Evolutionary conservation across 1,140 invertebrate genomes (phyloP), one percentile per base, ranked within the genome.

Genomic region (Lineus longissimus): DNA sequence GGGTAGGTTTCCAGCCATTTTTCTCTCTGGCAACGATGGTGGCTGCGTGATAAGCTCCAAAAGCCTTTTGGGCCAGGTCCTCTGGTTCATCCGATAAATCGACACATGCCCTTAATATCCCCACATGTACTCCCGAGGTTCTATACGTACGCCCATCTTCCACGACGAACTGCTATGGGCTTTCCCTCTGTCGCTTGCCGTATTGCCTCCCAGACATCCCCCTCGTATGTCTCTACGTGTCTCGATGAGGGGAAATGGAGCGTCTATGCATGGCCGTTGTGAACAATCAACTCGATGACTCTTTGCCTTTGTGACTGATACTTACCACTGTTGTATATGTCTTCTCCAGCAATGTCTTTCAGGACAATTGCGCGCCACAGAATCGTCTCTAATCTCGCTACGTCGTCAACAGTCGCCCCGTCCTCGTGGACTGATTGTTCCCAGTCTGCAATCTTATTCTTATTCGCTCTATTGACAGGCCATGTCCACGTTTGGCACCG

Each of bases 121-220:
- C n/a, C 31, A 63, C 55, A n/a, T 59, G 61, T 2, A 11, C 36
- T 30, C 59, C 29, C 47, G 41, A 19, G 0, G 65, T 67, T 15
- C 56, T 6, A 56, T 67, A 67, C 2, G 65, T 67, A 23, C 59
- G 31, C 19, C 64, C 64, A 30, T 67, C 41, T 55, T 33, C 55
- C n/a, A 67, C 41, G 2, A 63, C 61, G 36, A 67, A 67, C 61
- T 67, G 61, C 40, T 67, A 30, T 36, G 4, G 56, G 63, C 40
- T 64, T 19, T 4, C 22, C 23, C 22, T 23, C 47, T 17, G 57
- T 64, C 6, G 45, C 57, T 59, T 59, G 7, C 36, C 25, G 27
- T 1, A 64, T 60, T 36, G 56, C 41, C 0, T 59, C 11, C 63
- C 56, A 64, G 45, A 55, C 43, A 33, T 59, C 63, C 4, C 56